Base-by-base conservation (phyloP, 2,113 vertebrate genomes). In the Triplophysa tibetana region DNA sequence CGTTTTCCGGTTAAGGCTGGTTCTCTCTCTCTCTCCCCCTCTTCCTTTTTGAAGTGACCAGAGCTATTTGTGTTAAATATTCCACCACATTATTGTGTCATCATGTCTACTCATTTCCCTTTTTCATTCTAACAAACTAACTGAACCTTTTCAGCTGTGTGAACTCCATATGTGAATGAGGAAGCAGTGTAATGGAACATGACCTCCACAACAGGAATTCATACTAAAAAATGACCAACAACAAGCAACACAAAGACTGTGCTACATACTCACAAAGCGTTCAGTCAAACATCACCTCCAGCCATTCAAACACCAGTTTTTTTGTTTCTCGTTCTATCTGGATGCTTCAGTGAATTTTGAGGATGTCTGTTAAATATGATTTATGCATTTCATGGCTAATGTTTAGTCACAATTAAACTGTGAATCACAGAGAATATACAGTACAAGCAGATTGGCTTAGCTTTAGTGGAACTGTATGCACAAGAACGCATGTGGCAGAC, bases 151-250 rank as follows among this genome's bases (percentile, higher is more conserved):
- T 72, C 11, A 41, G 29, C 19, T 14, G 8, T 0, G 7, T 21
- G n/a, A 8, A 58, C 21, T 58, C 54, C 54, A 21, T 21, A 17
- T 19, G 26, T 58, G 26, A 72, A 72, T 21, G 26, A 21, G 29
- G 70, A 21, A 54, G 52, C 52, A 21, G 6, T 23, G 54, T 64
- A n/a, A 45, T 63, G 60, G 62, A 62, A 72, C 38, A 78, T 63
- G 41, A 54, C 62, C 52, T 23, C 62, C 41, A 23, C 43, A 83
- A 43, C 56, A 48, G 45, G 70, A 79, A 45, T 61, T 65, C 23
- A 75, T 11, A 67, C 29, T 33, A 54, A 38, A 23, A 77, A 81
- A 83, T 80, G 67, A 67, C 38, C 74, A 73, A 17, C 21, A 60
- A 77, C 61, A 83, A 62, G 60, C 1, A 26, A 73, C n/a, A 65